phyloP scores from a whole-genome alignment of 37 sponge, comb jelly and placozoan genomes.

The Dysidea cf. avara region DNA sequence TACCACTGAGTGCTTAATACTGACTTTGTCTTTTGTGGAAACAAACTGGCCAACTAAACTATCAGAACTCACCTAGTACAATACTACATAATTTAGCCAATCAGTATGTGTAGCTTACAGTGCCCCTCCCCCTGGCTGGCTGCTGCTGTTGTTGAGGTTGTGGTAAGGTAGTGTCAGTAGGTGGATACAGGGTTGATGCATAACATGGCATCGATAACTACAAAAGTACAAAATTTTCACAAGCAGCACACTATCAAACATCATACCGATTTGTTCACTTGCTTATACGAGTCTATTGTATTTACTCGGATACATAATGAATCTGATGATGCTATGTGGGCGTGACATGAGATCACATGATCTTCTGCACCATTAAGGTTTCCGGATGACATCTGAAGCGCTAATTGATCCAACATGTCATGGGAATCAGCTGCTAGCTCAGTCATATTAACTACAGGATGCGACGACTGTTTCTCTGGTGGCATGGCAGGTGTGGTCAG shows the following conservation, averaged over 20 bases:
- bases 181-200: neutral
- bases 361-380: slow-evolving; percentile 1
- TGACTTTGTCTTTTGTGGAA: slow-evolving; percentile 52
- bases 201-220: neutral
- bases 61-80: slow-evolving; percentile 62
- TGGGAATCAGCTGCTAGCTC: slow-evolving; percentile 2
- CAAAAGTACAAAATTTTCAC: neutral
- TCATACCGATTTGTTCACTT: slow-evolving; percentile 65
- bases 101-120: slow-evolving; percentile 6
- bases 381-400: slow-evolving; percentile 55
- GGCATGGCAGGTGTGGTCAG: neutral
- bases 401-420: slow-evolving; percentile 47
- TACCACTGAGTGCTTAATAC: slow-evolving; percentile 72
- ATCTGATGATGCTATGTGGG: slow-evolving; percentile 22
- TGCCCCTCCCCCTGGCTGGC: neutral
- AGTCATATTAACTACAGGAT: slow-evolving; percentile 11
- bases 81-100: too few species aligned
- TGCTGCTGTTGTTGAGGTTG: neutral
- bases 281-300: slow-evolving; percentile 46
- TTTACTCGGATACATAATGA: slow-evolving; percentile 68
- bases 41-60: slow-evolving; percentile 49
- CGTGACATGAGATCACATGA: slow-evolving; percentile 54
- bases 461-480: neutral
- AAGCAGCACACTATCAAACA: neutral
- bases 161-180: neutral